Evolutionary conservation across 2,113 vertebrate species (phyloP).

Genomic region (Syrmaticus mikado): DNA sequence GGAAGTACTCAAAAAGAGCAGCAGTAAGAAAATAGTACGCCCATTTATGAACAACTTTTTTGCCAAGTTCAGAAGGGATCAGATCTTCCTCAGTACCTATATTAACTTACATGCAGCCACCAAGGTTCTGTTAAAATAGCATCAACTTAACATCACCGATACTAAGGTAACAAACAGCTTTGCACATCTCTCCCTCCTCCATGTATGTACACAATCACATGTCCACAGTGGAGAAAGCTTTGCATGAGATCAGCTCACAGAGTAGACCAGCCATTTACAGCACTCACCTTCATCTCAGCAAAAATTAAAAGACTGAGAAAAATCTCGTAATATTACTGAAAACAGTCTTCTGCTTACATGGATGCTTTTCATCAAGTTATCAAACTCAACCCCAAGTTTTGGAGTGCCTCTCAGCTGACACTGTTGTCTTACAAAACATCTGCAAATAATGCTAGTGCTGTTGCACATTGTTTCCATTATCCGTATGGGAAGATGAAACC

Average conservation of each 20-base stretch:
- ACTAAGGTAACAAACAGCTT: not conserved
- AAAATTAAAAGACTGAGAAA: not conserved
- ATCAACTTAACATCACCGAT: not conserved
- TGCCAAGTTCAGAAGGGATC: not conserved
- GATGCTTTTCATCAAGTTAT: not conserved
- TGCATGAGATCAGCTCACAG: not conserved
- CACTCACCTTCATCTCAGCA: not conserved
- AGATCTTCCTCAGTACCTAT: fast-evolving
- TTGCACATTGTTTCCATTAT: not conserved
- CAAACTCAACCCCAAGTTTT: not conserved
- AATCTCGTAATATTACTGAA: not conserved
- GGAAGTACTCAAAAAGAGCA: not conserved
- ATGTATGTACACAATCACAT: not conserved
- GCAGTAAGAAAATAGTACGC: not conserved
- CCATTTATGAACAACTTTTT: not conserved
- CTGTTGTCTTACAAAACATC: not conserved
- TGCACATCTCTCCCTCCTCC: not conserved
- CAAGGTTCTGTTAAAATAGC: not conserved
- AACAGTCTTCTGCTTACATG: not conserved
- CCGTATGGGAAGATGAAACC: not conserved
- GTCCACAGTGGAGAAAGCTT: not conserved
- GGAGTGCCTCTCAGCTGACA: not conserved
- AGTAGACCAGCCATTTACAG: not conserved
- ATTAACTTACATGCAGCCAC: not conserved
- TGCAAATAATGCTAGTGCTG: not conserved